Evolutionary conservation across 2,113 vertebrate genomes (phyloP), one percentile per base, ranked within the genome.

Genomic region (Phoenicopterus ruber): DNA sequence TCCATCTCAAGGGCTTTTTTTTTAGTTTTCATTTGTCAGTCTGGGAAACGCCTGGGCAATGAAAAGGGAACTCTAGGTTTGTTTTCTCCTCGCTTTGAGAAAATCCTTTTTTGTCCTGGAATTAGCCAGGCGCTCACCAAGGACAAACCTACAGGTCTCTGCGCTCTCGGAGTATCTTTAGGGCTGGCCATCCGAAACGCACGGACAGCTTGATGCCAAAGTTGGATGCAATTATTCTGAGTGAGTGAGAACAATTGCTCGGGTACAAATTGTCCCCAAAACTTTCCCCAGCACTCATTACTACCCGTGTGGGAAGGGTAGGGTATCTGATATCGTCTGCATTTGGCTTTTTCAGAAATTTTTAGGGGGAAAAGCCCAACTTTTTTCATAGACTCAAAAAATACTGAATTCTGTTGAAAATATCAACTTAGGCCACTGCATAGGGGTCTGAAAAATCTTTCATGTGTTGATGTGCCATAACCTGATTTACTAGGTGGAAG

Each of bases 231-330:
- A 71, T 92, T 66, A 55, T 58, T 58, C 82, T 70, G 79, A 90
- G 62, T 7, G 70, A 93, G 42, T 31, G 29, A 95, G 42, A 86
- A 94, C 93, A 94, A 97, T 92, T 26, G 6, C 69, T 81, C 2
- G 3, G 79, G 76, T 42, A 95, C 83, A 77, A 49, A 62, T 4
- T 58, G 93, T 94, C 8, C 46, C 76, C 49, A 44, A 4, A 80
- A 2, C 34, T 8, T 21, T 59, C 57, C 78, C 67, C 19, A 38
- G 47, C 8, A 4, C 24, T 67, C 9, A 8, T 50, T 69, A 18
- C 12, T 5, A 6, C 10, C 49, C 0, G 0, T 13, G 25, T 32
- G 4, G 13, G 47, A 55, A 55, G 26, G 50, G 9, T 11, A 38
- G 16, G 8, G 5, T 44, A 63, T 38, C 91, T 66, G 63, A 73